A percentile compares a stretch with the other conserved stretches of the same genome.
phyloP scores from a whole-genome alignment of 2,888 invertebrate genomes.

The Poecilobothrus nobilitatus region DNA sequence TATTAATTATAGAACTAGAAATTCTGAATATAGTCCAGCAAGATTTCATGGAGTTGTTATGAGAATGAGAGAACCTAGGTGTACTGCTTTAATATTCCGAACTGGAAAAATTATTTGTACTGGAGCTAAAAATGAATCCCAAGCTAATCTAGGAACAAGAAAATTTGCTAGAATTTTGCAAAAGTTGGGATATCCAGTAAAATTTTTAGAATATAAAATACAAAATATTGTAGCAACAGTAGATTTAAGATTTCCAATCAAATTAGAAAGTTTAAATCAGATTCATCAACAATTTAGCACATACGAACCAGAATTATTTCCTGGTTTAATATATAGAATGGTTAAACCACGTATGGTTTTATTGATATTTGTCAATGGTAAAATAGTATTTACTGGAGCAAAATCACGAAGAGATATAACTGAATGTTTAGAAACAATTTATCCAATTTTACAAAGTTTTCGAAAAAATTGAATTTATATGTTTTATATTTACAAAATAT shows the following conservation, averaged over 20 bases:
- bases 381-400: slow-evolving; percentile 91
- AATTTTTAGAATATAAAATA: slow-evolving; percentile 68
- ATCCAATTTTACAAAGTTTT: slow-evolving; percentile 89
- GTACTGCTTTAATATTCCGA: slow-evolving; percentile 61
- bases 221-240: slow-evolving; percentile 70
- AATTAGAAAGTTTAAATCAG: slow-evolving; percentile 63
- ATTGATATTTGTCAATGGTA: slow-evolving; percentile 97
- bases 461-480: slow-evolving; percentile 64
- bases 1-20: slow-evolving; percentile 70
- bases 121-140: slow-evolving; percentile 68
- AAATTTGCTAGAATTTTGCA: slow-evolving; percentile 78
- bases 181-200: slow-evolving; percentile 68
- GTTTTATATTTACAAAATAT: neutral
- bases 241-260: slow-evolving; percentile 65
- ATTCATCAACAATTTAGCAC: slow-evolving; percentile 70
- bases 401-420: slow-evolving; percentile 85
- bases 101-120: slow-evolving; percentile 79
- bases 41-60: slow-evolving; percentile 76
- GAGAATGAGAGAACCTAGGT: slow-evolving; percentile 70
- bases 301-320: slow-evolving; percentile 97
- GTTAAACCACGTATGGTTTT: slow-evolving; percentile 91
- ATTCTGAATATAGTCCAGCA: slow-evolving; percentile 75
- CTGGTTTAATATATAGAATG: slow-evolving; percentile 97
- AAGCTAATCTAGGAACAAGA: slow-evolving; percentile 65
- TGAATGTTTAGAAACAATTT: slow-evolving; percentile 89